Evolutionary conservation across 2,888 invertebrate species (phyloP), one percentile per base, ranked within the genome.

Genomic region (Sarcophaga carnaria): DNA sequence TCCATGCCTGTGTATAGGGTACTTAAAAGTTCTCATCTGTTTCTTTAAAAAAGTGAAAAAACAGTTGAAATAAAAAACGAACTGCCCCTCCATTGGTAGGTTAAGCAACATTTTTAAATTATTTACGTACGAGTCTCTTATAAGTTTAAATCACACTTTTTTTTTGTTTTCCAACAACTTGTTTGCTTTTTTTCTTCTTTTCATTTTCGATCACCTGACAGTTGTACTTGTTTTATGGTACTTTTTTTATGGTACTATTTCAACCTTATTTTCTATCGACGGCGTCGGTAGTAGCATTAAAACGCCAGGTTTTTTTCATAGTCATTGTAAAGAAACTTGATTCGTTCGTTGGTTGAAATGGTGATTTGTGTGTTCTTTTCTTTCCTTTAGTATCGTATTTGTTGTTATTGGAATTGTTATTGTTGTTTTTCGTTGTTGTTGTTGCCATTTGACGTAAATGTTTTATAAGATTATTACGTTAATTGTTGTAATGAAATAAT

Each of bases 21-120:
- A 37, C 37, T 37, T 10, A 8, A 37, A 8, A 37, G 10, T 37
- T 37, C 37, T 10, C 10, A 37, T 0, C 0, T 37, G 37, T 8
- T 0, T 0, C 2, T 10, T 37, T 37, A 37, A 37, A 37, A 37
- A 2, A 0, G 8, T 0, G 2, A 8, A 37, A 37, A 37, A 27
- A 27, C 25, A 25, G 25, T 25, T 25, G 25, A 25, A 25, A 25
- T 25, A 4, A 37, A 37, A 37, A 37, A 37, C 37, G 8, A 37
- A 37, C 37, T 37, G 37, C 37, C 37, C 8, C 10, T 37, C 37
- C 37, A 8, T 37, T 37, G 8, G 37, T 37, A 84, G 84, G 80
- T 85, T 83, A 25, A 64, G 87, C 83, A 88, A 88, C 83, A 85
- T 85, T 85, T 88, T 88, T 22, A 22, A 88, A 88, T 88, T 85